These are phyloP conservation scores for Xylota segnis DNA, from an alignment of 2,888 invertebrate genomes.

Conservation along the genomic window DNA sequence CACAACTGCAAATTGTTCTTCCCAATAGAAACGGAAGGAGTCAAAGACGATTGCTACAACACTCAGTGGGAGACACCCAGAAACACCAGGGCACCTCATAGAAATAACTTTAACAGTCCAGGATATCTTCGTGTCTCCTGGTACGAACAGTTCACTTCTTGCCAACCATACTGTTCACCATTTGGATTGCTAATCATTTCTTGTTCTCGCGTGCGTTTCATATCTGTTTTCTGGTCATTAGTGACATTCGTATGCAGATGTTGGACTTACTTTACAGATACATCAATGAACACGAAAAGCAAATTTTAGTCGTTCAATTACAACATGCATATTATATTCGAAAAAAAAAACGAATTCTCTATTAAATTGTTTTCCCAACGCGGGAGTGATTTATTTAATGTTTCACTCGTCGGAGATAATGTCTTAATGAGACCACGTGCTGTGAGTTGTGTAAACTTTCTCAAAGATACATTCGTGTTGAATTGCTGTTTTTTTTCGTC, in stretches of 20 bases:
- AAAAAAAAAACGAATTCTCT: conserved; percentile 9
- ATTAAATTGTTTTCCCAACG: conserved; percentile 7
- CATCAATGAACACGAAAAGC: conserved; percentile 1
- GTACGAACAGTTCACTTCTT: not conserved
- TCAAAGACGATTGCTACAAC: too few species aligned
- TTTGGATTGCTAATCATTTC: conserved; percentile 25
- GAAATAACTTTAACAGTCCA: too few species aligned
- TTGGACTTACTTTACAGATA: conserved; percentile 8
- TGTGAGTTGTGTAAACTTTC: not conserved
- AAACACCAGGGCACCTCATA: too few species aligned
- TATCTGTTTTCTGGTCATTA: conserved; percentile 23
- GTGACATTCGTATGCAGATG: conserved; percentile 47
- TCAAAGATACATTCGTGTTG: not conserved
- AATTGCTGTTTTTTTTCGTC: not conserved
- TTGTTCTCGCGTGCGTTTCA: conserved; percentile 19
- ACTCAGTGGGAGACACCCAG: too few species aligned
- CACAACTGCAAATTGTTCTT: too few species aligned
- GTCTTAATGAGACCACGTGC: conserved; percentile 44
- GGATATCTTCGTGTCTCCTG: too few species aligned
- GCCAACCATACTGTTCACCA: conserved; percentile 24
- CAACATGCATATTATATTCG: conserved; percentile 5
- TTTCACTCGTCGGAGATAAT: conserved; percentile 4
- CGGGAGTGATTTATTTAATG: conserved; percentile 34
- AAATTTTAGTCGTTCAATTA: conserved; percentile 1
- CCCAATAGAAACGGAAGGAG: too few species aligned